Conservation (phyloP, 53 echinoderm and acorn worm genomes). For the Crossaster papposus region DNA sequence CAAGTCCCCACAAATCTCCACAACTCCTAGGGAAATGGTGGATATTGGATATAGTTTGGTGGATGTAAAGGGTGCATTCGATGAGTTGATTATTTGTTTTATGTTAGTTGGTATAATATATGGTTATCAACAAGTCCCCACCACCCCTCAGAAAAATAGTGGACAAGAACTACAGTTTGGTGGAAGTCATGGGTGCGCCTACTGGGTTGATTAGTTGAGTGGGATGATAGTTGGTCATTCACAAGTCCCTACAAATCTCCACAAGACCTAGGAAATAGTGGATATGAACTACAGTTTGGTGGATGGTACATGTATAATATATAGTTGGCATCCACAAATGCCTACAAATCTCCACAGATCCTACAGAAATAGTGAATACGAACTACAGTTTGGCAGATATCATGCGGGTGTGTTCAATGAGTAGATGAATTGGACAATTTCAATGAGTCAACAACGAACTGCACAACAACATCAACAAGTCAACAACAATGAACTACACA, state of each 20-base stretch:
- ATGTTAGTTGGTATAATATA: slow-evolving; percentile 66
- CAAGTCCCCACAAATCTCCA: slow-evolving; percentile 82
- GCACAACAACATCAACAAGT: not conserved
- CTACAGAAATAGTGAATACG: slow-evolving; percentile 5
- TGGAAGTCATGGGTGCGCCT: not conserved
- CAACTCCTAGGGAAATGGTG: slow-evolving; percentile 50
- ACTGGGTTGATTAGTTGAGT: not conserved
- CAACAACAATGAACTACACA: not conserved
- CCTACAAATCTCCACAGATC: slow-evolving; percentile 73
- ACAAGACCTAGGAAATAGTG: slow-evolving; percentile 57
- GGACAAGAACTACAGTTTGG: no score
- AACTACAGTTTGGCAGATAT: not conserved
- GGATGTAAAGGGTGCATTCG: slow-evolving; percentile 26
- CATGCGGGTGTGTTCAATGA: not conserved
- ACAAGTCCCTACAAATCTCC: slow-evolving; percentile 82
- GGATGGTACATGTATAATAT: slow-evolving; percentile 45
- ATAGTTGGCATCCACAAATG: slow-evolving; percentile 5
- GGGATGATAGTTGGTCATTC: slow-evolving; percentile 53
- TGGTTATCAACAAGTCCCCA: slow-evolving; percentile 26
- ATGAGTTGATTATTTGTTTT: slow-evolving; percentile 63
- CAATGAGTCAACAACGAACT: slow-evolving; percentile 24
- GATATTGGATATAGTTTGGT: not conserved
- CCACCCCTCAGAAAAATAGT: slow-evolving; percentile 57
- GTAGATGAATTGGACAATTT: slow-evolving; percentile 39
- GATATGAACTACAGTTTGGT: not conserved